Evolutionary conservation across 2,797 vertebrate species (phyloP), one percentile per base, ranked within the genome.

Genomic region (Centroberyx gerrardi): DNA sequence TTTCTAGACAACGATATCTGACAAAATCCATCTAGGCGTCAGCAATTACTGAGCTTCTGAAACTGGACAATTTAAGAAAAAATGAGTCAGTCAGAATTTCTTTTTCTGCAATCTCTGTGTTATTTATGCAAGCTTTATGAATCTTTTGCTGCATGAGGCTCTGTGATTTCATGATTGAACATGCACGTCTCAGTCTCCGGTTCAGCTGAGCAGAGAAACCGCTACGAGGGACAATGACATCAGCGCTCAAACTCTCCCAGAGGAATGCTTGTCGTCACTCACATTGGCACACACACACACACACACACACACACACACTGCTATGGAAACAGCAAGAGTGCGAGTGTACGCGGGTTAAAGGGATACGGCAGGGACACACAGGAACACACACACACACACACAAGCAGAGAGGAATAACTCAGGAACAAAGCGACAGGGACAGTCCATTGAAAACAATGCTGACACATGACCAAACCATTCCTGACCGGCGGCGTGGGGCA

Each of bases 291-390:
- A 13, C 42, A 86, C 70, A 58, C 22, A 22, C 22, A 22, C 22
- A 22, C 22, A 22, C 22, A 22, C 22, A 22, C 22, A 13, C 81
- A 33, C 46, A 48, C 61, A 80, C 79, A 90, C 83, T 86, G 88
- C 91, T 92, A 90, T 91, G 87, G 88, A 88, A 92, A 92, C 90
- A 80, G 87, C 65, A 77, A 54, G 78, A 87, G 85, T 61, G 78
- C 31, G 62, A 80, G 64, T n/a, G 66, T 67, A 81, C 72, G 48
- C 0, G 74, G 76, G 84, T 85, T 84, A 85, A 83, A 87, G 81
- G 64, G 78, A 88, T 80, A 82, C 70, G 0, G 49, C 54, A 72
- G 75, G 52, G 59, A 60, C 58, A 40, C 33, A 42, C 58, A 44
- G 2, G 13, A 10, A 18, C 62, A 31, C 46, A 33, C 15, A 49